Evolutionary conservation across 1,140 invertebrate genomes (phyloP), one percentile per base, ranked within the genome.

Genomic region (Zeugodacus cucurbitae): DNA sequence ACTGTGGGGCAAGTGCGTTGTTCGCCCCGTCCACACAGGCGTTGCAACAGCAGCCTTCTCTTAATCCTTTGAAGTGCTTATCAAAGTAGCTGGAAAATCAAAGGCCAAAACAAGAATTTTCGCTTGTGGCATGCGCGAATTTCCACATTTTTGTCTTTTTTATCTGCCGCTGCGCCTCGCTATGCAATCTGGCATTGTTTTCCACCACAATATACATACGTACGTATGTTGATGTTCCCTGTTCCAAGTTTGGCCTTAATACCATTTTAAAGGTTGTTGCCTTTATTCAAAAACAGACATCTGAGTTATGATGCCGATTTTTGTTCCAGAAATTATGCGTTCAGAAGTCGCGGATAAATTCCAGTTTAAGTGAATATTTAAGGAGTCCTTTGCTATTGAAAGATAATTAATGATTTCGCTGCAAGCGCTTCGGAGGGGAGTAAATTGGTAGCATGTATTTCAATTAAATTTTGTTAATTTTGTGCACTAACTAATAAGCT

Each of bases 31-130:
- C 20, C 37, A 22, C 74, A 3, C 1, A 34, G 20, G 85, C 54
- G 5, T 4, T 62, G 32, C 14, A 7, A 20, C 17, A 34, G 85
- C 17, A 34, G 85, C 85, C 32, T 86, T 37, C 58, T 86, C 59
- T 86, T 86, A 86, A 86, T 86, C 85, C 85, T 86, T 86, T 86
- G 54, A 86, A 57, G 85, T 86, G 48, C 57, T n/a, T 86, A 59
- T 58, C 57, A 86, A 58, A 59, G 34, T 41, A 82, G 44, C 41
- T 82, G 85, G 85, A 54, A 86, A 86, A 86, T 86, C 85, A 86
- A 86, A 86, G 54, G 57, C 48, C 85, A 86, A 82, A 26, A 41
- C 17, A 37, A 14, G 41, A 74, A 74, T 37, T 20, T 74, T 74
- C 32, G 32, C 34, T 62, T 7, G 32, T 37, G 17, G 20, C 5